These are phyloP conservation scores for Dryobates pubescens DNA, from an alignment of 2,797 vertebrate genomes.

Conservation along the genomic window DNA sequence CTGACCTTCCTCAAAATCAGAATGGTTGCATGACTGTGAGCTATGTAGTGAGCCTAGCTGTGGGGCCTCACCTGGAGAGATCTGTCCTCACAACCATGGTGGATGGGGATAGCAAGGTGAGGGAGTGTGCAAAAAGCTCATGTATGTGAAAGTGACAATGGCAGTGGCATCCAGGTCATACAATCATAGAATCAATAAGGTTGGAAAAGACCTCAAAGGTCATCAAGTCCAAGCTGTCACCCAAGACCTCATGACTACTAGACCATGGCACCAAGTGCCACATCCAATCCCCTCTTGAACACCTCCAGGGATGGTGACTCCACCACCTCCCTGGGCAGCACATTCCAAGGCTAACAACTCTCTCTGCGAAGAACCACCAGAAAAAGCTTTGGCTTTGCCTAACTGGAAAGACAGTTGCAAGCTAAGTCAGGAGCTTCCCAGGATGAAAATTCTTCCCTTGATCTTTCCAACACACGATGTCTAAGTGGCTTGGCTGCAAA, in stretches of 20 bases:
- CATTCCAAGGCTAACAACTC: no score
- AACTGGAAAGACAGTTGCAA: background rate
- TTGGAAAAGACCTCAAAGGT: no score
- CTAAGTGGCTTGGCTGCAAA: conserved; percentile 7
- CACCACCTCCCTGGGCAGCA: no score
- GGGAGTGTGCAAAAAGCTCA: background rate
- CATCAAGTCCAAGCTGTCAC: no score
- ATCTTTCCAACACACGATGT: background rate
- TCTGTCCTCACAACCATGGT: fast-evolving
- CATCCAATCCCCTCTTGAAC: no score
- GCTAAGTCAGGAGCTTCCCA: background rate
- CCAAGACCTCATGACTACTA: no score
- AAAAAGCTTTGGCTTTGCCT: background rate
- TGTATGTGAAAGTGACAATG: fast-evolving
- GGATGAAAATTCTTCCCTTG: fast-evolving
- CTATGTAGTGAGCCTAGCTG: background rate
- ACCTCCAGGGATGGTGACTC: no score
- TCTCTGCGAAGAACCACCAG: background rate
- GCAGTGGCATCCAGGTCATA: background rate
- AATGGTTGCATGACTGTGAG: fast-evolving
- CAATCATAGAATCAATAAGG: no score
- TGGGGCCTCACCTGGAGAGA: background rate
- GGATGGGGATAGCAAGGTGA: background rate
- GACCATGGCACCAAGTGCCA: no score
- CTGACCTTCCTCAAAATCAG: background rate